Percentiles rank a stretch among this genome's conserved stretches.
These are phyloP conservation scores for Strigamia maritima DNA, from an alignment of 2,888 invertebrate species.

Conservation along the genomic window DNA sequence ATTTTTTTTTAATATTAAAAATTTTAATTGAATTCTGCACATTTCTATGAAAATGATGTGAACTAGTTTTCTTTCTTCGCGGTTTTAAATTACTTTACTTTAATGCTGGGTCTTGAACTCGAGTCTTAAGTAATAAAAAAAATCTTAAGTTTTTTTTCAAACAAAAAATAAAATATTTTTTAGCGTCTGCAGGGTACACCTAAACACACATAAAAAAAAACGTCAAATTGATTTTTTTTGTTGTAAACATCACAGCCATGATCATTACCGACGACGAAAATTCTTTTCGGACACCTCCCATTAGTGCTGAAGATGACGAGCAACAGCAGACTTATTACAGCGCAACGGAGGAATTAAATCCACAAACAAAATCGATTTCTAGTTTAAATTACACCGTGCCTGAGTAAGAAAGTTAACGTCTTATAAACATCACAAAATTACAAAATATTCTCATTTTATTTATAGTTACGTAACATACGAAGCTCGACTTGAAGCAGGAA, in stretches of 20 bases:
- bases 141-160: background rate
- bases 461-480: background rate
- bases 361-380: background rate
- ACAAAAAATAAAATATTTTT: too few relatives aligned
- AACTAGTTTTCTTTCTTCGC: background rate
- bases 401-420: background rate
- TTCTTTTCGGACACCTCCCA: slow-evolving; percentile 6
- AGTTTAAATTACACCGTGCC: background rate
- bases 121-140: background rate
- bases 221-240: background rate
- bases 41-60: slow-evolving; percentile 26
- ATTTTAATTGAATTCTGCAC: slow-evolving; percentile 1
- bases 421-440: background rate
- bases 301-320: background rate
- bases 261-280: background rate
- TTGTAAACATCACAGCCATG: background rate
- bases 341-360: background rate
- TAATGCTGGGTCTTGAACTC: background rate
- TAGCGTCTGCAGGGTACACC: too few relatives aligned
- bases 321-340: background rate
- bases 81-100: background rate
- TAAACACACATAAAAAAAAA: too few relatives aligned
- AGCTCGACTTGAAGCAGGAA: background rate
- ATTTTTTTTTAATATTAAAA: background rate
- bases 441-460: background rate